phyloP scores from a whole-genome alignment of 2,888 invertebrate genomes.

The Germaria angustata region DNA sequence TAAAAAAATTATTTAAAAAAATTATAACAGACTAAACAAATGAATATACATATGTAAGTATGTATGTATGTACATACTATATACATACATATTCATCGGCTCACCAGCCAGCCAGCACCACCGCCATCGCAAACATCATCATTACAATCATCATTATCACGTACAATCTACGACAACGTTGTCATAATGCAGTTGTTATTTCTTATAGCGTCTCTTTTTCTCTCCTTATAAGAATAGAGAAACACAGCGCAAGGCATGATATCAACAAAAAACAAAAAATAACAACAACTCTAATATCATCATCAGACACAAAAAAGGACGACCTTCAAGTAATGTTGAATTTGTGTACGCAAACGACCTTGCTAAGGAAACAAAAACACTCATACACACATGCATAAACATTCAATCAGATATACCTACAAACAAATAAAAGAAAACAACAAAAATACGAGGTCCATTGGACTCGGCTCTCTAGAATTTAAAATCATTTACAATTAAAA shows the following conservation, averaged over 20 bases:
- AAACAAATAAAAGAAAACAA: conserved; percentile 19
- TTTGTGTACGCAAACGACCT: conserved; percentile 81
- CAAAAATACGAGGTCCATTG: conserved; percentile 5
- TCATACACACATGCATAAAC: conserved; percentile 34
- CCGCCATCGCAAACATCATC: conserved; percentile 7
- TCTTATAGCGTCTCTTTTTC: conserved; percentile 32
- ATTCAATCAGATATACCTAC: conserved; percentile 16
- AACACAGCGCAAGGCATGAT: conserved; percentile 8
- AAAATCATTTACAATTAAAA: conserved; percentile 30
- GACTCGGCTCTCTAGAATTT: conserved; percentile 32
- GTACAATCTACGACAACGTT: conserved; percentile 1
- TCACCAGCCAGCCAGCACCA: neutral
- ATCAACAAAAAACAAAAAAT: neutral
- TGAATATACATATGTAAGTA: neutral
- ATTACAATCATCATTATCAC: conserved; percentile 37
- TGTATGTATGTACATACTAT: too few relatives aligned
- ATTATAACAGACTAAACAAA: conserved; percentile 36
- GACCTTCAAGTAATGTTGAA: conserved; percentile 81
- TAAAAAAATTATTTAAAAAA: conserved; percentile 16
- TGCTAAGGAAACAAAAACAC: conserved; percentile 76
- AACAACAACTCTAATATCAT: conserved; percentile 36
- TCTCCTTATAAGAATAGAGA: conserved; percentile 18
- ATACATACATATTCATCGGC: too few relatives aligned
- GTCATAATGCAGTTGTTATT: conserved; percentile 31
- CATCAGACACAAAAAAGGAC: conserved; percentile 75